These are phyloP conservation scores for Geophilus truncorum DNA, from an alignment of 2,888 invertebrate species.

Conservation along the genomic window DNA sequence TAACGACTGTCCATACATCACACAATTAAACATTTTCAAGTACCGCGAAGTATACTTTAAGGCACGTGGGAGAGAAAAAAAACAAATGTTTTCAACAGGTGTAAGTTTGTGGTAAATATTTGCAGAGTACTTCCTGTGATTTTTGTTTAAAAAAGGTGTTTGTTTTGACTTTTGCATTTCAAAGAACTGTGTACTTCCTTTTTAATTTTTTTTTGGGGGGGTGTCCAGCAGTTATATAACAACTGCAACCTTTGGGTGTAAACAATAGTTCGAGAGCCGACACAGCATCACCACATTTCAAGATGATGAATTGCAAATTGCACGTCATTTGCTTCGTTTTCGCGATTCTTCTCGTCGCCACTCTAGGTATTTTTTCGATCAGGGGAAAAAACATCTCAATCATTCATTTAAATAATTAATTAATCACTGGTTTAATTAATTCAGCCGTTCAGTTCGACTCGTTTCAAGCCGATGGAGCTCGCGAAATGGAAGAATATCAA, in stretches of 20 bases:
- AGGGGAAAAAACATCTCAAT: too few species aligned
- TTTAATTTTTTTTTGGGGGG: not conserved
- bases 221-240: not conserved
- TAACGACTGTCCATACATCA: too few species aligned
- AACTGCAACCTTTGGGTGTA: not conserved
- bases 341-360: too few species aligned
- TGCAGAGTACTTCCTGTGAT: not conserved
- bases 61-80: not conserved
- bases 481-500: not conserved
- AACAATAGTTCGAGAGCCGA: not conserved
- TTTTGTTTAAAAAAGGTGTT: not conserved
- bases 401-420: too few species aligned
- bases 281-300: too few species aligned
- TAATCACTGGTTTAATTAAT: too few species aligned
- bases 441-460: not conserved
- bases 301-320: too few species aligned
- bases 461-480: not conserved
- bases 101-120: not conserved
- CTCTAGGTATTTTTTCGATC: too few species aligned
- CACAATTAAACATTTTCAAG: too few species aligned
- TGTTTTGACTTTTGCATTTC: not conserved
- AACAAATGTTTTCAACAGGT: not conserved
- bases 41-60: too few species aligned
- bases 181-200: not conserved
- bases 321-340: too few species aligned